A percentile compares a stretch with the other conserved stretches of the same genome.
phyloP scores from a whole-genome alignment of 2,888 invertebrate genomes.

The Mesoligia furuncula region DNA sequence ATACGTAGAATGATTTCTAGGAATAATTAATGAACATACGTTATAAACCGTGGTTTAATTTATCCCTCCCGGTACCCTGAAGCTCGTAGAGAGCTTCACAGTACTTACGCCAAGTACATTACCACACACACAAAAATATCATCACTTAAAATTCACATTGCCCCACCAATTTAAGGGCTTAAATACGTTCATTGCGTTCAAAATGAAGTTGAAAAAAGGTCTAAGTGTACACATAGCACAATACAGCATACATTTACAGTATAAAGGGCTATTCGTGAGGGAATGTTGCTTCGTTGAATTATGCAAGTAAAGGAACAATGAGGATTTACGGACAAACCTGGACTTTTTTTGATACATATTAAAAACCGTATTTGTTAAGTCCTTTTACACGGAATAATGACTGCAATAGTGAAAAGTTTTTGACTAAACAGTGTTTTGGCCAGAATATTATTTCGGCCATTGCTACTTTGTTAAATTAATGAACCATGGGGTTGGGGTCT shows the following conservation, averaged over 20 bases:
- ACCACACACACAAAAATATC: background rate
- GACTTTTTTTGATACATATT: slow-evolving; percentile 57
- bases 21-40: background rate
- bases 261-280: slow-evolving; percentile 71
- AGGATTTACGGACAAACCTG: slow-evolving; percentile 64
- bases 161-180: slow-evolving; percentile 43
- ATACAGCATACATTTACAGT: slow-evolving; percentile 70
- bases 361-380: slow-evolving; percentile 31
- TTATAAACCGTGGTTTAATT: background rate
- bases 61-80: background rate
- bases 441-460: too few species aligned
- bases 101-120: background rate
- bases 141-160: slow-evolving; percentile 43
- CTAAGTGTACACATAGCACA: slow-evolving; percentile 36
- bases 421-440: too few species aligned
- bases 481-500: too few species aligned
- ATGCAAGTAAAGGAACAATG: slow-evolving; percentile 70
- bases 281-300: slow-evolving; percentile 76
- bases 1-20: background rate
- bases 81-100: background rate
- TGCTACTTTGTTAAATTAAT: too few species aligned
- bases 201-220: slow-evolving; percentile 69
- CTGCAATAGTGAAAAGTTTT: slow-evolving; percentile 12
- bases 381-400: background rate
- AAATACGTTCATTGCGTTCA: slow-evolving; percentile 57